Base-by-base conservation (phyloP, 2,113 vertebrate species). In the Myxocyprinus asiaticus region DNA sequence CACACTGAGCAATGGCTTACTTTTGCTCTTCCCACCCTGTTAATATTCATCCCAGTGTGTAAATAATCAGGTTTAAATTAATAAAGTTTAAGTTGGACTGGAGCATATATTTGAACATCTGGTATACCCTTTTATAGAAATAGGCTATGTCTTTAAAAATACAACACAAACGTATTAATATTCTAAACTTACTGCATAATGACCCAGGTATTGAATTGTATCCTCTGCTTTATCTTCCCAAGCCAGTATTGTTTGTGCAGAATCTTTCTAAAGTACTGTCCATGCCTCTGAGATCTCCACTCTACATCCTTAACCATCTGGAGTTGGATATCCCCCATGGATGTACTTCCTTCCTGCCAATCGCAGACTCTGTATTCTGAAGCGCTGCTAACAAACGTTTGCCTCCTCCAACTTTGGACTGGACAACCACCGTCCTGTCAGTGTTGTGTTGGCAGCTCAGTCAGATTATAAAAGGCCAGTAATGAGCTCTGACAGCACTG, bases 391-490 rank as follows among this genome's bases (percentile, higher is more conserved):
- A 45, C 47, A 53, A 64, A 71, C 58, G 14, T 78, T 62, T 22
- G 56, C 3, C 48, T 58, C 48, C 8, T 71, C 50, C n/a, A 71
- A 42, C 67, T 9, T 50, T 51, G 58, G 53, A 72, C 56, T 42
- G 62, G 77, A 65, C 67, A 63, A 53, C 47, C 77, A 64, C 17
- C 47, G 6, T 22, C 67, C 17, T 43, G 58, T 51, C 33, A 72
- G 55, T 63, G 67, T 71, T 72, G 47, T 79, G n/a, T 55, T 79
- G 77, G 48, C 77, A 79, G 77, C 48, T 45, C 48, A 44, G 58
- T 50, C 51, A 64, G 17, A 47, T 79, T 65, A 72, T 71, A 64
- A 79, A 79, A 71, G 77, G 63, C n/a, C 68, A 56, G 58, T 79
- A 79, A 79, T 79, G 22, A 79, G 48, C n/a, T 62, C 68, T 72